These are phyloP conservation scores for Mustela lutreola DNA, from an alignment of 2,113 vertebrate genomes.

Conservation along the genomic window DNA sequence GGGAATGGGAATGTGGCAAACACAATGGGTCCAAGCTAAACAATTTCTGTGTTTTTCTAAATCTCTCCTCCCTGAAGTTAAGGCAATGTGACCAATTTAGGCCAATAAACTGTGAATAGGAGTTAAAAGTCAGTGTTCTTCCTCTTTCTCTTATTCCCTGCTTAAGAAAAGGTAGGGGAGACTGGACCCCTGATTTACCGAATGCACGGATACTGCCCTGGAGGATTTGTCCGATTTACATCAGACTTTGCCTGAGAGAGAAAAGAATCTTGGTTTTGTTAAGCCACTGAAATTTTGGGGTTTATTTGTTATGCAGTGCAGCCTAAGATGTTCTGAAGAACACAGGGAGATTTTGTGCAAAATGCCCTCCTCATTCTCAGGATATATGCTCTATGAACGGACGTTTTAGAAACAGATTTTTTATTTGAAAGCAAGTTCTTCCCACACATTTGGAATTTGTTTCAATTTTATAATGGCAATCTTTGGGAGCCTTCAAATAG, in stretches of 20 bases:
- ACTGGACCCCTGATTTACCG: not conserved
- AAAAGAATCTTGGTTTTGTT: not conserved
- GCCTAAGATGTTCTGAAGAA: not conserved
- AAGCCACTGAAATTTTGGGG: not conserved
- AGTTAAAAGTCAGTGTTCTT: not conserved
- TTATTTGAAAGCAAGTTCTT: not conserved
- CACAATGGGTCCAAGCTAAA: not conserved
- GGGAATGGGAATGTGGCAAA: not conserved
- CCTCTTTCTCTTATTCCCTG: not conserved
- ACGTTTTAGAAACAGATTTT: not conserved
- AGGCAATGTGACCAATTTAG: not conserved
- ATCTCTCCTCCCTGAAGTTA: not conserved
- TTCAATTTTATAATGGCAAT: not conserved
- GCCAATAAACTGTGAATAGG: not conserved
- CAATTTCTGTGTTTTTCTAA: not conserved
- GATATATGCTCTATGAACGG: not conserved
- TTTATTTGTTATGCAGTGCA: not conserved
- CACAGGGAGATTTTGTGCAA: not conserved
- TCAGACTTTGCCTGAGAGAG: not conserved
- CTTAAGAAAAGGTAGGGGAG: not conserved
- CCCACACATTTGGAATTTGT: not conserved
- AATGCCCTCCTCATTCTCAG: not conserved
- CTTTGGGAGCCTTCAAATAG: not conserved
- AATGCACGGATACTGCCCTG: not conserved
- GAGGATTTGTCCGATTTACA: not conserved